Evolutionary conservation across 92 coral and sea anemone species (phyloP), one percentile per base, ranked within the genome.

Genomic region (Phenganax marumi): DNA sequence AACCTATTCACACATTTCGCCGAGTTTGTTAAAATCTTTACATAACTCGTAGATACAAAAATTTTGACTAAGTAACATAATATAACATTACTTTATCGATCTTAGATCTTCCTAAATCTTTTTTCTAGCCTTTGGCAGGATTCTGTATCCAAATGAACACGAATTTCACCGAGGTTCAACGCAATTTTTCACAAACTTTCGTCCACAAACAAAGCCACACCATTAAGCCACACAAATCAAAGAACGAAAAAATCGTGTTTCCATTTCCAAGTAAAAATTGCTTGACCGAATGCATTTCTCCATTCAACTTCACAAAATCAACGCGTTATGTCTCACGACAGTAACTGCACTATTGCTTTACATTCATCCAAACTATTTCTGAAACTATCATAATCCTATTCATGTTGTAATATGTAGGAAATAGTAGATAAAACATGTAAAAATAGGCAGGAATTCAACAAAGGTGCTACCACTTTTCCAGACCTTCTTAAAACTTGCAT

Each of bases 71-170:
- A 76, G 55, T 62, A 54, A 52, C 68, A 54, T 10, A 55, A 74
- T 54, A 76, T 50, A 54, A 76, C 81, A 54, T 76, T 76, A 76
- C 81, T 76, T 76, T 49, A 62, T 10, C 56, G 19, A 53, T 51
- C 16, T 47, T 76, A 54, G 10, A 50, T 76, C 81, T 55, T 76
- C 81, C 33, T 50, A 10, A 9, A 63, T 8, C 13, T 22, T 17
- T 52, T 63, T 76, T 33, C 68, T 54, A n/a, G 2, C 64, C 24
- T 33, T 62, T 13, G 12, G 12, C 6, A 21, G 7, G 13, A 54
- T 76, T 56, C 39, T 54, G 68, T 43, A 54, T 12, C 49, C 18
- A 33, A 21, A 54, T 49, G 1, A 76, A 11, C 52, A 14, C 24
- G 54, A 76, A 13, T 56, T 50, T 72, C 77, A 25, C 51, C 47